Evolutionary conservation across 2,888 invertebrate genomes (phyloP).

Genomic region (Trachelus stipa): DNA sequence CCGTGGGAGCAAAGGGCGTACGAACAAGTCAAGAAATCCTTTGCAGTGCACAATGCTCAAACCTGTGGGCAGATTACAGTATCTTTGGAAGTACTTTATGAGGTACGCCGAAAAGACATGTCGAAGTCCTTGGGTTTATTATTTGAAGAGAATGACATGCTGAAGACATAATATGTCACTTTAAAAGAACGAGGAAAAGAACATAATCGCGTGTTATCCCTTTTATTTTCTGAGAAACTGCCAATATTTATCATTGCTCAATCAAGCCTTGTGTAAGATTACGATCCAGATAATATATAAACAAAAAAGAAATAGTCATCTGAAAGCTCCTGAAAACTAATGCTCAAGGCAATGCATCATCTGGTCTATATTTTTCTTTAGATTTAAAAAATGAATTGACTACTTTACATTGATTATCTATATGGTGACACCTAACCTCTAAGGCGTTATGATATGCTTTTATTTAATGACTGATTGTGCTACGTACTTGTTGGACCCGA

Average conservation of each 20-base stretch:
- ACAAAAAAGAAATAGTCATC: neutral
- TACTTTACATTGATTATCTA: neutral
- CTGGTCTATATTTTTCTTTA: neutral
- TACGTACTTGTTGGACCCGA: slow-evolving; percentile 82
- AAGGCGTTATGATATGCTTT: neutral
- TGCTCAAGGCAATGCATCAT: neutral
- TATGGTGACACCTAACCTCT: neutral
- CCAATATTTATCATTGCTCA: neutral
- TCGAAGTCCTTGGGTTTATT: neutral
- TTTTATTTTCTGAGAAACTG: neutral
- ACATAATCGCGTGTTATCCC: neutral
- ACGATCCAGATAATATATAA: neutral
- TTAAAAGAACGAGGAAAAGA: neutral
- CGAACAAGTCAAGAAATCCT: neutral
- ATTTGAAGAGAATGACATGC: neutral
- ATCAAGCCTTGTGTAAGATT: neutral
- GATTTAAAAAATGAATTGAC: neutral
- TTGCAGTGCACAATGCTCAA: neutral
- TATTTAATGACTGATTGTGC: neutral
- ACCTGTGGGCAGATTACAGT: neutral
- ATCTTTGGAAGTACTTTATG: neutral
- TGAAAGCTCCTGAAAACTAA: neutral
- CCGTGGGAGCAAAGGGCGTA: neutral
- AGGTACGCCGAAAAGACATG: neutral
- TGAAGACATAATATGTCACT: neutral